Evolutionary conservation across 2,797 vertebrate species (phyloP).

Genomic region (Decapterus maruadsi): DNA sequence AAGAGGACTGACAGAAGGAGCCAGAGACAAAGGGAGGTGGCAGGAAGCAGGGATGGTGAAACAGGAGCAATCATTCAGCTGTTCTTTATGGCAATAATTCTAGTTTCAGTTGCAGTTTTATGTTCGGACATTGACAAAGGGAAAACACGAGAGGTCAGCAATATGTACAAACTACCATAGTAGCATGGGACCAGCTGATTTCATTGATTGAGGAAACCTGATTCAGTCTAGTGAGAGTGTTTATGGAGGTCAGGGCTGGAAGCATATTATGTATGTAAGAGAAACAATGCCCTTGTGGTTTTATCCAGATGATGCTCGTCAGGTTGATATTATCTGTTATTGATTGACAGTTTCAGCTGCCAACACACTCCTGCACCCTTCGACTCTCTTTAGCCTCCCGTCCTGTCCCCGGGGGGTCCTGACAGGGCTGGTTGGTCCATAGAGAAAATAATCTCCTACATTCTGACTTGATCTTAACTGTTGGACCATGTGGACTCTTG

Average conservation of each 20-base stretch:
- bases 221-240: background rate
- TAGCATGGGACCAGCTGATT: background rate
- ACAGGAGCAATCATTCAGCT: constrained; percentile 10
- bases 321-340: constrained; percentile 4
- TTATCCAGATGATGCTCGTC: constrained; percentile 9
- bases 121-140: background rate
- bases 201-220: background rate
- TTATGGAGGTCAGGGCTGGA: background rate
- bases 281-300: background rate
- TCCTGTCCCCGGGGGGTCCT: background rate
- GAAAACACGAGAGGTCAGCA: background rate
- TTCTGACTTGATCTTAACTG: constrained; percentile 29
- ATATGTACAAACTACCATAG: constrained; percentile 1
- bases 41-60: background rate
- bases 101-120: background rate
- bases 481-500: constrained; percentile 37
- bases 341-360: constrained; percentile 30
- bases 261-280: background rate
- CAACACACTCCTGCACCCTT: constrained; percentile 7
- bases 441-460: constrained; percentile 6
- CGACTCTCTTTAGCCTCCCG: background rate
- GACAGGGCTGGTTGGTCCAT: background rate
- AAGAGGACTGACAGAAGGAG: background rate
- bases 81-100: constrained; percentile 28
- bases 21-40: background rate